Evolutionary conservation across 1,140 invertebrate species (phyloP).

Genomic region (Venustaconcha ellipsiformis): DNA sequence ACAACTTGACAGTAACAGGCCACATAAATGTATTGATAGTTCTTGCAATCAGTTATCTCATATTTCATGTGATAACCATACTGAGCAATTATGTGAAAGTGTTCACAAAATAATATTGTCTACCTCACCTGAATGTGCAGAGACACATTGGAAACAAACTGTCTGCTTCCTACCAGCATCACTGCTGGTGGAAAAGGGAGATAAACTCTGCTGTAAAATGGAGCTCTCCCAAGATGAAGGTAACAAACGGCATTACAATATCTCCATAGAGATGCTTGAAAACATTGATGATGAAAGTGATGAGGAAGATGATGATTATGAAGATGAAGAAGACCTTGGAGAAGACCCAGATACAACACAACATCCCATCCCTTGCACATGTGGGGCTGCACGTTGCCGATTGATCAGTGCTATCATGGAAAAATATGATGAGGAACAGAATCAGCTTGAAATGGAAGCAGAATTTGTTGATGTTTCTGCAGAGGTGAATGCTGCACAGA

Average conservation of each 20-base stretch:
- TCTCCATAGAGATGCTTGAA: constrained; percentile 47
- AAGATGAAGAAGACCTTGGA: constrained; percentile 43
- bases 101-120: constrained; percentile 29
- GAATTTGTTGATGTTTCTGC: constrained; percentile 39
- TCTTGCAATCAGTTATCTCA: neutral
- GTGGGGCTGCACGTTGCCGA: constrained; percentile 47
- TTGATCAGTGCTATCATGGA: constrained; percentile 54
- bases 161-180: constrained; percentile 88
- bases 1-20: neutral
- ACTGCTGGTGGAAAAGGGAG: constrained; percentile 36
- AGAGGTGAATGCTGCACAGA: constrained; percentile 42
- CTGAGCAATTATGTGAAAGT: neutral
- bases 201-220: constrained; percentile 37
- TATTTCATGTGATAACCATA: constrained; percentile 11
- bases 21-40: neutral
- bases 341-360: constrained; percentile 38
- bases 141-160: constrained; percentile 99
- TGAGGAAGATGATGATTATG: constrained; percentile 34
- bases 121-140: constrained; percentile 67
- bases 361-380: constrained; percentile 57
- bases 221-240: constrained; percentile 42
- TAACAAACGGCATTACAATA: constrained; percentile 60
- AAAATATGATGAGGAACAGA: constrained; percentile 53
- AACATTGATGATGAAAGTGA: constrained; percentile 35
- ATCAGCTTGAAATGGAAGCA: constrained; percentile 49